Percentiles rank a stretch among this genome's conserved stretches.
These are phyloP conservation scores for Augiades crinisus DNA, from an alignment of 2,888 invertebrate species.

Conservation along the genomic window DNA sequence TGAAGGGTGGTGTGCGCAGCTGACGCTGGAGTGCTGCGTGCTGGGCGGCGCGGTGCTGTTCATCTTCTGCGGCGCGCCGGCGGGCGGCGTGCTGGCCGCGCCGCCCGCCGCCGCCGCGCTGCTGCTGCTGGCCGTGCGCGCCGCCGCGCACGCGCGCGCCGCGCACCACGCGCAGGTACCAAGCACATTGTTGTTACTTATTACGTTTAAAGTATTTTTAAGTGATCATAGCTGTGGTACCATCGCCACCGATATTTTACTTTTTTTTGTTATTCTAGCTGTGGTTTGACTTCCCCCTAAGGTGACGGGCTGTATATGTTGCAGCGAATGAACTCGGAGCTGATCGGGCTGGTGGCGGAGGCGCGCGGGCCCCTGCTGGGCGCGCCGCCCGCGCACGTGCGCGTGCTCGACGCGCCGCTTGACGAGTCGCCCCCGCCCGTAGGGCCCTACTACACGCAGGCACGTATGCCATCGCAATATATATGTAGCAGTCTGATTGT, in stretches of 20 bases:
- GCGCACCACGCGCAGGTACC: constrained; percentile 40
- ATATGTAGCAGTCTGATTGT: too few species aligned
- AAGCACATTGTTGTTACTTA: background rate
- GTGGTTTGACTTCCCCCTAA: too few species aligned
- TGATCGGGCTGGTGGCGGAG: constrained; percentile 69
- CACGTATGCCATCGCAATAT: background rate
- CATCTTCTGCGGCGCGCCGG: constrained; percentile 84
- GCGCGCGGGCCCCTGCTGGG: constrained; percentile 38
- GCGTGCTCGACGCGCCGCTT: background rate
- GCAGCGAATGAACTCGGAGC: constrained; percentile 74
- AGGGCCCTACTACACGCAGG: background rate
- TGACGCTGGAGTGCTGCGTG: constrained; percentile 74
- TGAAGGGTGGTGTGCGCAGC: constrained; percentile 35
- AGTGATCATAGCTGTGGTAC: too few species aligned
- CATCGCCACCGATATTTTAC: too few species aligned
- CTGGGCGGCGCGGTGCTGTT: constrained; percentile 82
- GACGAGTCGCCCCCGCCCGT: background rate
- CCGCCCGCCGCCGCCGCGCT: constrained; percentile 38
- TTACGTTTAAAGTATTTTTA: too few species aligned
- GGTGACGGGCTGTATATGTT: background rate
- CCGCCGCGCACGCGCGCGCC: constrained; percentile 32
- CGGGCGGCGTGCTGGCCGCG: constrained; percentile 35
- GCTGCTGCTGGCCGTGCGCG: constrained; percentile 33
- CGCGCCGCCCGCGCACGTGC: constrained; percentile 8
- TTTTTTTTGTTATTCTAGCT: too few species aligned